Evolutionary conservation across 1,140 invertebrate genomes (phyloP), one percentile per base, ranked within the genome.

Genomic region (Lepidotrigona ventralis): DNA sequence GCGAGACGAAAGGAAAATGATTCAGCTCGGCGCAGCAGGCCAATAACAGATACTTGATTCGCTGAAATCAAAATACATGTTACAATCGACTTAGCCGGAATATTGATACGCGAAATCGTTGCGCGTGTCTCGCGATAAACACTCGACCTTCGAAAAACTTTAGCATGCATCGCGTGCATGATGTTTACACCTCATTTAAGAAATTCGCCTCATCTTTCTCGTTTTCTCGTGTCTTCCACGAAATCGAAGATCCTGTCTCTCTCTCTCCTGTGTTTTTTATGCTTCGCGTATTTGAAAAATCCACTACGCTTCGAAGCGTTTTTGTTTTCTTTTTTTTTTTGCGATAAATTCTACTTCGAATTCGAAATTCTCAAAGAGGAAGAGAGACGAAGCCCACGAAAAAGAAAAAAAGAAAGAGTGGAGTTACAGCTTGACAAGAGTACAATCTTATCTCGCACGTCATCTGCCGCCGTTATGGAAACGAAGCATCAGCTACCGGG

Each of bases 41-140:
- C 33, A 70, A 63, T 51, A 29, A 72, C 68, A 79, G 39, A 46
- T 70, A 70, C 11, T 46, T 19, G n/a, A 29, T 79, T 72, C 68
- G 46, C 39, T n/a, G 33, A 79, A 79, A 29, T 23, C 17, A n/a
- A 51, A 79, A 60, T 17, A n/a, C 6, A 17, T 3, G 21, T 23
- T 54, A 17, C n/a, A 19, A 79, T 68, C 29, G 21, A 46, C 66
- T 33, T 21, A 26, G 23, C 26, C 77, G n/a, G 77, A 51, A 53
- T 66, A 66, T 56, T 73, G 63, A 71, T 54, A 73, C 53, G 26
- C 4, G n/a, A 12, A 23, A 60, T 26, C 51, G 58, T 54, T 68
- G 11, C 73, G 75, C 84, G 79, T 69, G 69, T 82, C 29, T 23
- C 56, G 46, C 85, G 79, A 79, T 86, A 86, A 82, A 69, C 39